These are phyloP conservation scores for Nymphalis io DNA, from an alignment of 1,140 invertebrate genomes.

Conservation along the genomic window DNA sequence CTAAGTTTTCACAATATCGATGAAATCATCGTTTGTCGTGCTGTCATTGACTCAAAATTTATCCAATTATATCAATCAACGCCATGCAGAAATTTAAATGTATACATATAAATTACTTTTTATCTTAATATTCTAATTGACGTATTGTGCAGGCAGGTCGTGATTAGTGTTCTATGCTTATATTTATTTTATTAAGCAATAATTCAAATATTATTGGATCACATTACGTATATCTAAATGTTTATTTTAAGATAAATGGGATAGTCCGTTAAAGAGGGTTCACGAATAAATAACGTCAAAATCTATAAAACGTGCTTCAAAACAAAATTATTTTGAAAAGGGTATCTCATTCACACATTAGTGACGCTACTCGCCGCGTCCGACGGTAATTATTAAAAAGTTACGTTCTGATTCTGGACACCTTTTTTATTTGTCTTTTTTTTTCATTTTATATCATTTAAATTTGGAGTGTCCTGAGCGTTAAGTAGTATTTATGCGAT, in stretches of 20 bases:
- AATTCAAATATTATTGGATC: conserved; percentile 25
- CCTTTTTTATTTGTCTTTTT: conserved; percentile 44
- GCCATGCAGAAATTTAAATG: no score
- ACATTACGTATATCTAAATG: conserved; percentile 43
- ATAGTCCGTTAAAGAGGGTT: conserved; percentile 58
- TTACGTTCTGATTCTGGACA: conserved; percentile 60
- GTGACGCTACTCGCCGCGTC: conserved; percentile 72
- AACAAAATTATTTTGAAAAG: conserved; percentile 75
- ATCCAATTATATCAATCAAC: no score
- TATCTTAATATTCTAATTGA: no score
- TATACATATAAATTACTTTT: no score
- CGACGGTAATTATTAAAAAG: conserved; percentile 76
- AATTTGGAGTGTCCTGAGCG: conserved; percentile 67
- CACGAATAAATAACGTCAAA: conserved; percentile 71
- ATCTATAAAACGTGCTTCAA: conserved; percentile 71
- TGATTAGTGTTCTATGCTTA: not conserved
- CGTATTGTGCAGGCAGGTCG: not conserved
- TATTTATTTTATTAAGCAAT: conserved; percentile 31
- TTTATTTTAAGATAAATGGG: conserved; percentile 47
- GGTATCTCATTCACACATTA: conserved; percentile 75
- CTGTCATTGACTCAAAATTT: not conserved
- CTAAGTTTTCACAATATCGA: not conserved
- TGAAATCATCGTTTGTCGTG: not conserved
- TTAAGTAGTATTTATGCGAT: conserved; percentile 80
- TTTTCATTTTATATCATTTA: conserved; percentile 53